phyloP scores from a whole-genome alignment of 2,888 invertebrate genomes.

The Miltochrista miniata region DNA sequence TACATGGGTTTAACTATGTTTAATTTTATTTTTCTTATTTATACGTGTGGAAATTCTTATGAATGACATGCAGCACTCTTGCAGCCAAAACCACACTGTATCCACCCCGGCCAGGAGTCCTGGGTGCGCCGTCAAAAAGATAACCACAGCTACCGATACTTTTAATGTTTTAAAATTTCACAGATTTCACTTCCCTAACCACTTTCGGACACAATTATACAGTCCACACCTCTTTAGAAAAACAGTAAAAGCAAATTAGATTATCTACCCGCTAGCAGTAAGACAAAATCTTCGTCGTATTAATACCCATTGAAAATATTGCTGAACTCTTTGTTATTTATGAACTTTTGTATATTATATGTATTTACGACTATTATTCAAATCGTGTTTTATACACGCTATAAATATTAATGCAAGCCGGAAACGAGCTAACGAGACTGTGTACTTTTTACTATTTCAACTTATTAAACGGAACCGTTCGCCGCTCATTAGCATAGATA shows the following conservation, averaged over 20 bases:
- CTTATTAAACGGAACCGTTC: conserved; percentile 21
- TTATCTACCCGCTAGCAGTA: background rate
- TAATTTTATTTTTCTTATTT: too few relatives aligned
- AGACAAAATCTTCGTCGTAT: background rate
- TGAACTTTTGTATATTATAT: conserved; percentile 1
- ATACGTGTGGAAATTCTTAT: too few relatives aligned
- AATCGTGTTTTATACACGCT: conserved; percentile 15
- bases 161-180: too few relatives aligned
- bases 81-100: too few relatives aligned
- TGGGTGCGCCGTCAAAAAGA: too few relatives aligned
- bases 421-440: conserved; percentile 25
- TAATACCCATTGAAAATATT: background rate
- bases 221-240: too few relatives aligned
- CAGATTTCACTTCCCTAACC: too few relatives aligned
- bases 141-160: too few relatives aligned
- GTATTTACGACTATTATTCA: conserved; percentile 17
- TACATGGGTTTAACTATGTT: too few relatives aligned
- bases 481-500: conserved; percentile 27
- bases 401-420: conserved; percentile 26
- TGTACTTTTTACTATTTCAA: conserved; percentile 29
- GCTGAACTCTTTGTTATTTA: background rate
- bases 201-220: too few relatives aligned
- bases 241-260: background rate
- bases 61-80: too few relatives aligned
- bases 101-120: too few relatives aligned